These are phyloP conservation scores for Tautogolabrus adspersus DNA, from an alignment of 2,113 vertebrate genomes.

Conservation along the genomic window DNA sequence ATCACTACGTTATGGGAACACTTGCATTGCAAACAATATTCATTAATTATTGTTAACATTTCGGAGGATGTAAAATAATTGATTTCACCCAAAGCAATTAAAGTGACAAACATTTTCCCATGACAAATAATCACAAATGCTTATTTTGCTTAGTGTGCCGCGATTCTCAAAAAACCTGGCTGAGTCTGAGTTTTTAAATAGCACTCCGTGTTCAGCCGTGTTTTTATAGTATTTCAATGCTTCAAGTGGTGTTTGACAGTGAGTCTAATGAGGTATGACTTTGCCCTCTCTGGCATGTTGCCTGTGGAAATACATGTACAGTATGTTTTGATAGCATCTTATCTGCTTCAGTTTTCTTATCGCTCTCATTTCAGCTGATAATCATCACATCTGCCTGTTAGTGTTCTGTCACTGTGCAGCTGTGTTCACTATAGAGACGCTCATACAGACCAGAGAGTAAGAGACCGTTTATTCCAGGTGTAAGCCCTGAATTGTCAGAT, in stretches of 20 bases:
- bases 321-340: slow-evolving; percentile 61
- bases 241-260: slow-evolving; percentile 49
- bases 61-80: no score
- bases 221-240: slow-evolving; percentile 19
- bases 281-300: slow-evolving; percentile 46
- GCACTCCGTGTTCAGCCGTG: not conserved
- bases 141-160: no score
- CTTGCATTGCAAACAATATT: no score
- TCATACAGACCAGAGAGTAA: not conserved
- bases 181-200: no score
- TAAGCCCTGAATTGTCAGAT: not conserved
- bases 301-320: slow-evolving; percentile 52
- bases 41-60: no score
- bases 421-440: slow-evolving; percentile 22
- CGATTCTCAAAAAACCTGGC: no score
- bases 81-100: no score
- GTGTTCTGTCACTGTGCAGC: slow-evolving; percentile 30
- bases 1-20: no score
- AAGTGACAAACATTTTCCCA: no score
- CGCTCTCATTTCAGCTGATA: slow-evolving; percentile 57
- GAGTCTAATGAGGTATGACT: slow-evolving; percentile 53
- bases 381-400: slow-evolving; percentile 41
- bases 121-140: no score
- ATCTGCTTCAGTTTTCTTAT: slow-evolving; percentile 58
- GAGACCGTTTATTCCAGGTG: not conserved